Base-by-base conservation (phyloP, 2,113 vertebrate genomes). In the Junco hyemalis region DNA sequence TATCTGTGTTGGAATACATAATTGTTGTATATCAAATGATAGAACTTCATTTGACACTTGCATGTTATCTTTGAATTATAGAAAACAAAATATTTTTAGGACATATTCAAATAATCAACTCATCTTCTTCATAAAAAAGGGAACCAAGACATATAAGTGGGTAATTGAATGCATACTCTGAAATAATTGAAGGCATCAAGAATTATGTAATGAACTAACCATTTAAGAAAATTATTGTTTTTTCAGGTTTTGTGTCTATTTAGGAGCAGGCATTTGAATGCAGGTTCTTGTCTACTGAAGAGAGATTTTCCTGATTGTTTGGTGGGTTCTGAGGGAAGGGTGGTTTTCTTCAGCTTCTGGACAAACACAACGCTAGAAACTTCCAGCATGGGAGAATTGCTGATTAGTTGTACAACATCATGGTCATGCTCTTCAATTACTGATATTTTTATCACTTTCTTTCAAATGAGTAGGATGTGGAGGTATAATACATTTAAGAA, bases 321-420 rank as follows among this genome's bases (percentile, higher is more conserved):
- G 15, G 6, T 42, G 24, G 7, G 7, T 66, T 7, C 11, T 29
- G 24, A 25, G 14, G 2, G 9, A 11, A 71, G 14, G 5, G 4
- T 73, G 15, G 17, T 63, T 45, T 70, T 86, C 38, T 68, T 66
- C 8, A 44, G 11, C 56, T 54, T 45, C 68, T 57, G 15, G 59
- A 1, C 0, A 89, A 66, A 71, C 0, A 0, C 14, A 25, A 31
- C 2, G 1, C 79, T 82, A 68, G 35, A 86, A 94, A 20, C 16
- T 84, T 89, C 35, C 29, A 66, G 12, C 16, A 15, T n/a, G 29
- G 66, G 29, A 68, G 44, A 71, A 63, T 81, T 81, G n/a, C 29
- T 33, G 38, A 54, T 66, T 7, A 3, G 2, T 29, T 91, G 14
- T 47, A 5, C 70, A 84, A 54, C 16, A 68, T 44, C 56, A 28